Base-by-base conservation (phyloP, 2,888 invertebrate genomes). In the Diploptera punctata region DNA sequence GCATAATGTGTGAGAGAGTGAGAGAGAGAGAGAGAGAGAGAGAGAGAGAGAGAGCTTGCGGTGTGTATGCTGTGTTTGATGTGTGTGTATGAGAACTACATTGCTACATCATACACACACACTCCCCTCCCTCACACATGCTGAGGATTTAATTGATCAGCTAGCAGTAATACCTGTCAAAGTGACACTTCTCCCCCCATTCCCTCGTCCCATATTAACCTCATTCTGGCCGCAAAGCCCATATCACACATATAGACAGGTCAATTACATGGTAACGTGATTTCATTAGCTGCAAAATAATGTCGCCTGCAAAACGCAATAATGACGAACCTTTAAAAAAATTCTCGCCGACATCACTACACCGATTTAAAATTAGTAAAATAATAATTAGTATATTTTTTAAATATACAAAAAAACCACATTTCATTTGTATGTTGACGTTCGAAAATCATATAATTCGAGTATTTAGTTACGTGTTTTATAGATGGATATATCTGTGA, bases 111-210 rank as follows among this genome's bases (percentile, higher is more conserved):
- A 65, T 65, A 65, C 65, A 65, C 65, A 47, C 47, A 7, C 62
- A 16, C 52, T 21, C 4, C 38, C 19, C 61, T 7, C 65, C 18
- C 47, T 44, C 26, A 21, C 65, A 18, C 47, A 65, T 44, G 47
- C 54, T 54, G 52, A 33, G 68, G 54, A 54, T 68, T 68, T 68
- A 68, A 68, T 68, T 68, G 68, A 68, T 68, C 68, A 68, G 68
- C 68, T 68, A 68, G 68, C 68, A 54, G 68, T 68, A 68, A 68
- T 68, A 68, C 54, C 68, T 68, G 68, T 68, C 68, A 68, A 68
- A 68, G 68, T 68, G 68, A 68, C 68, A 68, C 68, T 68, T 68
- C 29, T 47, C 24, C 19, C 67, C 67, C 31, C 67, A 24, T 49
- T 29, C 49, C 52, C 49, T 33, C 21, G 54, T 18, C 47, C 68